Base-by-base conservation (phyloP, 2,797 vertebrate genomes). In the Erethizon dorsatum region DNA sequence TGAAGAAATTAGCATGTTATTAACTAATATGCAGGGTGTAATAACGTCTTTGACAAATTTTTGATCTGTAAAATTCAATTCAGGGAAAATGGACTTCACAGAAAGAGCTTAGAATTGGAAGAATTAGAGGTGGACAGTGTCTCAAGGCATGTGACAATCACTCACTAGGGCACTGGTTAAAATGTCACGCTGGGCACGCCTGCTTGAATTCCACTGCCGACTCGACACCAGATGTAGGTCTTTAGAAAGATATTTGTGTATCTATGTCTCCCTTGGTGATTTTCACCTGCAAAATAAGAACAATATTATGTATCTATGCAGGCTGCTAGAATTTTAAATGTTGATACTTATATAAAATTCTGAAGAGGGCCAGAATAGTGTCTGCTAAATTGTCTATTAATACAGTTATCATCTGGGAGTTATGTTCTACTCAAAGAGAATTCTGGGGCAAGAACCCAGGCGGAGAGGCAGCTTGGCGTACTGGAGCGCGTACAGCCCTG, bases 1-100 rank as follows among this genome's bases (percentile, higher is more conserved):
- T 83, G 59, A 90, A 87, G 13, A 80, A 83, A 52, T 94, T 86
- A 83, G 17, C 47, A 71, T 80, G 84, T 78, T 93, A 83, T 73
- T 79, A 77, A 79, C 50, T 63, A 94, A 47, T 83, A 84, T 61
- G 13, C 22, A 61, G 67, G 15, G 1, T 75, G 78, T 57, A 37
- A 47, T 61, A 67, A 92, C 52, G 5, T 47, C 26, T 83, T 71
- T 52, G 24, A 37, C 41, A 94, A 89, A 85, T 56, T 89, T 87
- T 80, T 54, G 33, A 73, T 45, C 17, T 37, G n/a, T 52, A 56
- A 56, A 56, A 56, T 24, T 88, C 37, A 91, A 80, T 80, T 24
- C 45, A 91, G 15, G 54, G 56, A 65, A 87, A 92, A 83, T 63
- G 2, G 6, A 50, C 37, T 92, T 92, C 31, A 86, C 20, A 83